phyloP scores from a whole-genome alignment of 1,140 invertebrate genomes.

The Brachionus manjavacas region DNA sequence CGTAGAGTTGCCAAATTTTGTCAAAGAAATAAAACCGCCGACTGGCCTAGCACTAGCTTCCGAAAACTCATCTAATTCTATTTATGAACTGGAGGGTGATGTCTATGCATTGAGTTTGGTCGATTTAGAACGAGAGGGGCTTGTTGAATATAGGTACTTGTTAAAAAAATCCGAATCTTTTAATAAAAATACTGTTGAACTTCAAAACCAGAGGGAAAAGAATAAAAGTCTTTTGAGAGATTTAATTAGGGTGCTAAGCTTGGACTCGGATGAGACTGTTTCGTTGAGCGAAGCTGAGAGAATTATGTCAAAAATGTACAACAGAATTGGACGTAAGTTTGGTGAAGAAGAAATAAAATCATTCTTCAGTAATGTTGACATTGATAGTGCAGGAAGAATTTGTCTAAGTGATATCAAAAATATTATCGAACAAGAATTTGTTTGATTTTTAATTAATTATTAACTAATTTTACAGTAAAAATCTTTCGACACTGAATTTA shows the following conservation, averaged over 20 bases:
- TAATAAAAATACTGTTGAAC: not conserved
- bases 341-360: constrained; percentile 3
- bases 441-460: not conserved
- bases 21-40: constrained; percentile 19
- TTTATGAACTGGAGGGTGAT: constrained; percentile 37
- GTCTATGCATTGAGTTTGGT: constrained; percentile 20
- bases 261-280: constrained; percentile 14
- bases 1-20: constrained; percentile 34
- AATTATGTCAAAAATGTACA: not conserved
- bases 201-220: not conserved
- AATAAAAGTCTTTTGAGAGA: not conserved
- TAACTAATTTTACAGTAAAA: not conserved
- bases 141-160: constrained; percentile 5
- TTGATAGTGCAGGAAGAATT: not conserved
- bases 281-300: constrained; percentile 38
- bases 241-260: not conserved
- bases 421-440: constrained; percentile 10
- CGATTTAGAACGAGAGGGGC: constrained; percentile 38
- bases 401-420: constrained; percentile 4
- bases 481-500: not conserved
- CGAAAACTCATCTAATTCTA: not conserved
- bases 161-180: not conserved
- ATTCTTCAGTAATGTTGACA: constrained; percentile 16
- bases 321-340: not conserved
- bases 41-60: not conserved